phyloP scores from a whole-genome alignment of 2,888 invertebrate species.

The Spodoptera littoralis region DNA sequence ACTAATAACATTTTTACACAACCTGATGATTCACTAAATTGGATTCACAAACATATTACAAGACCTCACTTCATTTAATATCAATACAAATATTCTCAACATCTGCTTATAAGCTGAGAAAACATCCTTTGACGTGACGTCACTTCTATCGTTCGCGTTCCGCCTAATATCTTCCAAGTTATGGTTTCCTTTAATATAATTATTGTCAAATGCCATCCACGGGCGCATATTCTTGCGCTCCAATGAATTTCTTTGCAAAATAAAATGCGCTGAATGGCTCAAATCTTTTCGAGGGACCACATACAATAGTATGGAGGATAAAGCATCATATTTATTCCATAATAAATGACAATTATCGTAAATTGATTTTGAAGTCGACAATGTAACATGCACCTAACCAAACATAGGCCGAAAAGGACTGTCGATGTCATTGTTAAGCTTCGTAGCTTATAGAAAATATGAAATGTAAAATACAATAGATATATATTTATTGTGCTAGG shows the following conservation, averaged over 20 bases:
- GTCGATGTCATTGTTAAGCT: conserved; percentile 80
- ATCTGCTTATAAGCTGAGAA: conserved; percentile 84
- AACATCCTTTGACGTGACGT: conserved; percentile 78
- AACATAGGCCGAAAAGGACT: conserved; percentile 90
- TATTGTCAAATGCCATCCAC: conserved; percentile 83
- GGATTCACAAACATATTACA: conserved; percentile 43
- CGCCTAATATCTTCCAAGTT: conserved; percentile 80
- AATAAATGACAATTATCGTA: conserved; percentile 89
- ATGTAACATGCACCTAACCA: conserved; percentile 90
- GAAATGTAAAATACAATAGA: conserved; percentile 70
- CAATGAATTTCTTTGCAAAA: conserved; percentile 79
- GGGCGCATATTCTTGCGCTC: conserved; percentile 70
- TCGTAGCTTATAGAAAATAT: conserved; percentile 63
- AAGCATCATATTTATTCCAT: conserved; percentile 88
- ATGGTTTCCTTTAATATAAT: conserved; percentile 78
- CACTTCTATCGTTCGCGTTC: conserved; percentile 75
- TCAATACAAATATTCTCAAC: conserved; percentile 67
- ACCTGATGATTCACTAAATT: conserved; percentile 33
- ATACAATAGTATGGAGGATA: conserved; percentile 77
- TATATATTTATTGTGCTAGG: conserved; percentile 79
- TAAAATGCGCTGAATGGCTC: conserved; percentile 79
- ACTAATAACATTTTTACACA: conserved; percentile 6
- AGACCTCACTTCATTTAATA: conserved; percentile 64
- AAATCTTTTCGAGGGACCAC: conserved; percentile 72
- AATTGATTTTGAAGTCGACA: conserved; percentile 85